Base-by-base conservation (phyloP, 2,888 invertebrate species). In the Uloborus plumipes region DNA sequence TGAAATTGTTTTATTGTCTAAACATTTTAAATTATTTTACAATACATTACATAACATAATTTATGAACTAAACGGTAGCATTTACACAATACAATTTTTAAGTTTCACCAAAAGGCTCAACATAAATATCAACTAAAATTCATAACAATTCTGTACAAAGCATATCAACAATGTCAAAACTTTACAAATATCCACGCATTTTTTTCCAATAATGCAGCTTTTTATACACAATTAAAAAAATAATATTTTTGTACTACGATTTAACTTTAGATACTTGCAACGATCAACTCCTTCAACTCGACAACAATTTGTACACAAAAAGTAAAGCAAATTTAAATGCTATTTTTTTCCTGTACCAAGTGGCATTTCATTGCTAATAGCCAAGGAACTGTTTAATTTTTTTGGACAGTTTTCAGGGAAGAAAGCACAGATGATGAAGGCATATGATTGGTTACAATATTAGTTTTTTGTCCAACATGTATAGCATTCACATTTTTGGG, bases 1-100 rank as follows among this genome's bases (percentile, higher is more conserved):
- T 71, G 49, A 80, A 59, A 76, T 69, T 51, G 31, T 65, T 75
- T 82, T 82, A 76, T 79, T 80, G 26, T 51, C 71, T 82, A 70
- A 66, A 76, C 51, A 64, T 39, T 51, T 71, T 71, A 76, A 71
- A 58, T 75, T 70, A 58, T 69, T 66, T 71, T 61, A 69, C 70
- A 82, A 66, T 62, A 72, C 65, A 61, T 72, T 79, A 64, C 59
- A 61, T 69, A 76, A 49, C 58, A 61, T 26, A 26, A 26, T 61
- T 59, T 58, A 70, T 70, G 47, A 69, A 69, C 39, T 39, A 39
- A 39, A 39, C 4, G 26, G 26, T 39, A 39, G 7, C 39, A 39
- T 39, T 39, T 39, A 39, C 39, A 39, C 39, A 39, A 39, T 11
- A 39, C 39, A 39, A 11, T 39, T 39, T 39, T 39, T 39, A 11